Evolutionary conservation across 1,140 invertebrate genomes (phyloP), one percentile per base, ranked within the genome.

Genomic region (Idris sp.): DNA sequence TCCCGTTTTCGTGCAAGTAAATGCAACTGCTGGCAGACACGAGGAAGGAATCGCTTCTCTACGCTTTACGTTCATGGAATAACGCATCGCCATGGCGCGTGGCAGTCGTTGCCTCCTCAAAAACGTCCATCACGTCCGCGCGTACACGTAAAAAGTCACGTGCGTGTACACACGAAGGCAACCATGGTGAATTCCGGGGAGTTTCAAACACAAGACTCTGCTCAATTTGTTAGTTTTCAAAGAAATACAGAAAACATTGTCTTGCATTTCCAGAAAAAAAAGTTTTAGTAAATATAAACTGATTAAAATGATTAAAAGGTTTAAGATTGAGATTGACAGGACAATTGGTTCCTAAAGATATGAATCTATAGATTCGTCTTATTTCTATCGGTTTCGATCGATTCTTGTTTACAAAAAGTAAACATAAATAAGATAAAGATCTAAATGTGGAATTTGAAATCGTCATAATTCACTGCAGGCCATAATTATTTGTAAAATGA

Each of bases 51-150:
- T 33, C 13, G 58, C 31, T 33, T 65, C 46, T 62, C 49, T 59
- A 62, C 40, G 62, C 28, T 36, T 25, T 33, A 53, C 40, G 48
- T 74, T 49, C 41, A 40, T 74, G 49, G 44, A 68, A 74, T 74
- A 68, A 74, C 72, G 62, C 62, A 74, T 68, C 48, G 62, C 54
- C 43, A 74, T 68, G 72, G 72, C 72, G 72, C 72, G 72, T 74
- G 72, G 72, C 72, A 74, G 62, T 68, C 53, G 41, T 62, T 62
- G 49, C 54, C 72, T 74, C 43, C 36, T 68, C 56, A 65, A 68
- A 65, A 67, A 74, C 62, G 62, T 67, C 62, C 71, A 56, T 68
- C 71, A 62, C 46, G 56, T 61, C 53, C 38, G 56, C 61, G 56
- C 61, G 38, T 51, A 74, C 71, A 67, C 56, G 62, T 56, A 64